Base-by-base conservation (phyloP, 2,888 invertebrate genomes). In the Erebia palarica region DNA sequence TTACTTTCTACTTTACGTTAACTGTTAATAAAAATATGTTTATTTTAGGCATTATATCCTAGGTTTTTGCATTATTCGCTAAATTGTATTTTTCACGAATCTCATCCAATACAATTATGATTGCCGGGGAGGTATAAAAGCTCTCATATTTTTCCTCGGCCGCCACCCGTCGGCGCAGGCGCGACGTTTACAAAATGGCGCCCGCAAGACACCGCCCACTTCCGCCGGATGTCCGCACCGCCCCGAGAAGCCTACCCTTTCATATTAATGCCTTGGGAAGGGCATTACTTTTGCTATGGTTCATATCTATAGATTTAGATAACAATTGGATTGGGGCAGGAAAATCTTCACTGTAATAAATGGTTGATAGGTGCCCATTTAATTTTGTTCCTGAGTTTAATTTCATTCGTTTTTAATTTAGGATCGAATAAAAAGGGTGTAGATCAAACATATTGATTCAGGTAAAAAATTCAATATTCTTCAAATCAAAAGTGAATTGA, bases 221-320 rank as follows among this genome's bases (percentile, higher is more conserved):
- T 91, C 91, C 91, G 90, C 83, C 91, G 91, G 91, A 92, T 80
- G 83, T 91, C 88, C 89, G 85, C 79, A 76, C 74, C 71, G 69
- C 72, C 75, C 77, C 75, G 76, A 74, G 76, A 77, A 80, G 78
- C 83, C 81, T 79, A 81, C 82, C 79, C 79, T 76, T 76, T 72
- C 53, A 68, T 51, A 59, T 44, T 64, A 69, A 58, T 58, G 13
- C 14, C 42, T 51, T 58, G 58, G 57, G 51, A 67, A 60, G 60
- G 51, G 58, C 42, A 60, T n/a, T 10, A 63, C 59, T 51, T 59
- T 13, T 64, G 14, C 9, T 51, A 18, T n/a, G 64, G 21, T 27
- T 51, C 16, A 66, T 9, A 14, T 13, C 8, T 61, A 44, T 16
- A 44, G 16, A 13, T n/a, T 13, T 21, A 21, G 47, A 49, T 21